Evolutionary conservation across 1,140 invertebrate species (phyloP).

Genomic region (Ooceraea biroi): DNA sequence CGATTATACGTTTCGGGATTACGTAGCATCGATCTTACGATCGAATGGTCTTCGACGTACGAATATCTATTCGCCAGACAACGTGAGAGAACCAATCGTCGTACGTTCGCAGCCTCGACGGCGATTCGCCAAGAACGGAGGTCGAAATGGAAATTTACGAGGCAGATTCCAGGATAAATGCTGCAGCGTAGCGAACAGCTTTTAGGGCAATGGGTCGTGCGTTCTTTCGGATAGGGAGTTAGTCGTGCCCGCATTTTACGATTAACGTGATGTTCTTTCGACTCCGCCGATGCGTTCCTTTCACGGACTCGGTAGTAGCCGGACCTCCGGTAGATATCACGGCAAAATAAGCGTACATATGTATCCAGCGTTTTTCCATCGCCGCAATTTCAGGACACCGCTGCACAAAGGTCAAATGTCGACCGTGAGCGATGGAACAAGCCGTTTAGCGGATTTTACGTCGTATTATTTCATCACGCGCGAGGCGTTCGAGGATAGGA

Average conservation of each 20-base stretch:
- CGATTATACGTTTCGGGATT: conserved; percentile 55
- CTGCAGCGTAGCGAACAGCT: conserved; percentile 74
- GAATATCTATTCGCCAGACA: conserved; percentile 59
- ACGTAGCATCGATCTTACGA: conserved; percentile 45
- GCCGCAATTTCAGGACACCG: conserved; percentile 19
- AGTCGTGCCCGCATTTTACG: conserved; percentile 69
- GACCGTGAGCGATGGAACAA: conserved; percentile 38
- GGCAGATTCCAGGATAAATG: conserved; percentile 76
- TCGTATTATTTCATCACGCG: conserved; percentile 52
- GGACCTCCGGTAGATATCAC: conserved; percentile 9
- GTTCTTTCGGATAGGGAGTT: conserved; percentile 68
- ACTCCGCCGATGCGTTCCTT: conserved; percentile 44
- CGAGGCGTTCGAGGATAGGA: conserved; percentile 33
- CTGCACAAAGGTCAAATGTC: conserved; percentile 38
- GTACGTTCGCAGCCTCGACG: conserved; percentile 72
- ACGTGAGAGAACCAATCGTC: conserved; percentile 61
- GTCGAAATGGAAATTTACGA: conserved; percentile 82
- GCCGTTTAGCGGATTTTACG: conserved; percentile 29
- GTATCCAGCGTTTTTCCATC: conserved; percentile 20
- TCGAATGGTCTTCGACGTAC: conserved; percentile 54
- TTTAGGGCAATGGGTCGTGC: conserved; percentile 82
- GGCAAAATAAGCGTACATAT: conserved; percentile 28
- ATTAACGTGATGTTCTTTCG: conserved; percentile 68
- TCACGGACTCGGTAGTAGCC: not conserved
- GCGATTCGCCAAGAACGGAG: conserved; percentile 79